A percentile compares a stretch with the other conserved stretches of the same genome.
Evolutionary conservation across 2,888 invertebrate genomes (phyloP).

Genomic region (Tetrapedia diversipes): DNA sequence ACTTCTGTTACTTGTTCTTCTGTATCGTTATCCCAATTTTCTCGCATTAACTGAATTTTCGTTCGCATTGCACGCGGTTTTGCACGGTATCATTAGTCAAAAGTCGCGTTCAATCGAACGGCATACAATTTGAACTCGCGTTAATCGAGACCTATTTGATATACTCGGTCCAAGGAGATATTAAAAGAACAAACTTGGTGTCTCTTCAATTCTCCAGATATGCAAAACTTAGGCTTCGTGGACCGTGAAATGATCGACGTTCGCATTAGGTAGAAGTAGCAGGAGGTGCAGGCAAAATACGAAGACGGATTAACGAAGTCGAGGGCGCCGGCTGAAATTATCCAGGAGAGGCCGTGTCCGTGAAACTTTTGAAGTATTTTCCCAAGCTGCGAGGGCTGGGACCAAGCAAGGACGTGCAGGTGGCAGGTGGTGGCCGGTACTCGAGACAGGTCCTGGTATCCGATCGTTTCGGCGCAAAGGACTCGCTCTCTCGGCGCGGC

Average conservation of each 20-base stretch:
- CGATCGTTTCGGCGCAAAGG: constrained; percentile 57
- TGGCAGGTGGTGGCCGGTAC: constrained; percentile 70
- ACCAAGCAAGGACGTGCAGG: constrained; percentile 67
- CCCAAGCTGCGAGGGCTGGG: constrained; percentile 49
- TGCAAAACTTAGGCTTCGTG: no score
- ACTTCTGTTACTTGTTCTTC: no score
- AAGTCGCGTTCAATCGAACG: no score
- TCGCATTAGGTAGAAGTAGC: neutral
- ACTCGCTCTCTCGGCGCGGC: constrained; percentile 57
- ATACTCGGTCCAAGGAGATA: no score
- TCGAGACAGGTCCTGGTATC: constrained; percentile 71
- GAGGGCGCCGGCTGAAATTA: constrained; percentile 25
- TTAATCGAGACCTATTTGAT: no score
- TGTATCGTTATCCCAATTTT: no score
- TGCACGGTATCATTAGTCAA: no score
- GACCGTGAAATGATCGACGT: neutral
- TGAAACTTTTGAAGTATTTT: constrained; percentile 66
- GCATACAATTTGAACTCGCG: no score
- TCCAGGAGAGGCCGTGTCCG: constrained; percentile 17
- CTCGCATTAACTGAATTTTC: no score
- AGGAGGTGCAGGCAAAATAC: constrained; percentile 14
- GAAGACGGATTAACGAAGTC: constrained; percentile 45
- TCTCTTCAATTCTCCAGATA: no score
- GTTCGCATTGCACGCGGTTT: no score
- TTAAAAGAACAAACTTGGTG: no score